Base-by-base conservation (phyloP, 2,888 invertebrate species). In the Cryptosula pallasiana region DNA sequence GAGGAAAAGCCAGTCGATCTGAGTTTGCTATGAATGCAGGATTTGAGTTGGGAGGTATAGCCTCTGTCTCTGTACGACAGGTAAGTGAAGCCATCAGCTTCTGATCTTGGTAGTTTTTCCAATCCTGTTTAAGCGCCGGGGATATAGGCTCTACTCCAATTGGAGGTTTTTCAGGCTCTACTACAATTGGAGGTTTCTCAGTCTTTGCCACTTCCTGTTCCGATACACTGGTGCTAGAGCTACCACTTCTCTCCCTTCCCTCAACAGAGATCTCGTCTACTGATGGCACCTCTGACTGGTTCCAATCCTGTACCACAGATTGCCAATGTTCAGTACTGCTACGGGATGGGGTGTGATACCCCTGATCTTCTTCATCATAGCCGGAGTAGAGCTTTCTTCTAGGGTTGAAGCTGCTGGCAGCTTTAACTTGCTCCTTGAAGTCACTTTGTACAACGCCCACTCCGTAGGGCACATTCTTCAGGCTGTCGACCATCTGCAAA, bases 221-320 rank as follows among this genome's bases (percentile, higher is more conserved):
- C 9, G 63, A 63, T 27, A 63, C 32, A 32, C 63, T 34, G 34
- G 20, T 27, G 32, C 63, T 63, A 13, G 27, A 5, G 25, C 57
- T 57, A n/a, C 25, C 63, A 63, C 63, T 63, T 63, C 63, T 63
- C 9, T 63, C 63, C 32, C 63, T 27, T 13, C 63, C 34, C 5
- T 34, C 45, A 45, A 45, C 63, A 27, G 63, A 63, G 29, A 34
- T 5, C 3, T 9, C 27, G 34, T 63, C 63, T 3, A 13, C 63
- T 34, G 32, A 5, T 32, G 32, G 3, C 32, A 13, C 32, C 20
- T 63, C 27, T 25, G 23, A 55, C 23, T 55, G 55, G 32, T 63
- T 27, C 63, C 45, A 45, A 20, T 20, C 45, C 20, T 45, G 45
- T 5, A 63, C 63, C 27, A 63, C 63, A 32, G 63, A 63, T 32